These are phyloP conservation scores for Drosophila elegans DNA, from an alignment of 1,140 invertebrate genomes.

Conservation along the genomic window DNA sequence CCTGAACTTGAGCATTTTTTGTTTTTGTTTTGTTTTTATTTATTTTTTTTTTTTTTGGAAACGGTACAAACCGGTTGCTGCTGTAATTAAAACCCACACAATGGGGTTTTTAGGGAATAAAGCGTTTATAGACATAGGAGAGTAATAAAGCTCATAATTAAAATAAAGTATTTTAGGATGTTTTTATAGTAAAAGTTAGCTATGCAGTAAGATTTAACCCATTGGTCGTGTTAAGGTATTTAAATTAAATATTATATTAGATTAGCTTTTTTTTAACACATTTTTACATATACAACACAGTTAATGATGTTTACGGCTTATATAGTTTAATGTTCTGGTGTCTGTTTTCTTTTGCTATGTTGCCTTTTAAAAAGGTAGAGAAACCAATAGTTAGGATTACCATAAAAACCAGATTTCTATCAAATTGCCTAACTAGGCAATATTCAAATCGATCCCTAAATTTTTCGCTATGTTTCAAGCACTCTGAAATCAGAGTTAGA, in stretches of 20 bases:
- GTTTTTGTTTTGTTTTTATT: neutral
- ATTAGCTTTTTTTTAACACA: neutral
- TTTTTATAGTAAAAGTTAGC: too few species aligned
- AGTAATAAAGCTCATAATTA: slow-evolving; percentile 12
- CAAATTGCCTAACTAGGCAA: slow-evolving; percentile 18
- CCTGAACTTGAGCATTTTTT: slow-evolving; percentile 48
- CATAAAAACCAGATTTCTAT: neutral
- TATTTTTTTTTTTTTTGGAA: slow-evolving; percentile 1
- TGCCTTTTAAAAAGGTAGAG: neutral
- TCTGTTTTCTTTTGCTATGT: neutral
- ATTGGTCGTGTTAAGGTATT: too few species aligned
- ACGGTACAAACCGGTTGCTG: slow-evolving; percentile 71
- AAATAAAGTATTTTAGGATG: too few species aligned
- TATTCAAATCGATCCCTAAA: slow-evolving; percentile 40
- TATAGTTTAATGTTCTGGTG: too few species aligned
- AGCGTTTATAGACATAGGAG: slow-evolving; percentile 17
- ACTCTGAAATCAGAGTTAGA: slow-evolving; percentile 32
- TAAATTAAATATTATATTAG: too few species aligned
- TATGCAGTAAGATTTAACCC: too few species aligned
- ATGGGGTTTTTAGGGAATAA: slow-evolving; percentile 11
- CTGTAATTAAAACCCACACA: slow-evolving; percentile 58
- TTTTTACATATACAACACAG: too few species aligned
- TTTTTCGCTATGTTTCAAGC: slow-evolving; percentile 24
- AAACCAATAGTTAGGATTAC: neutral
- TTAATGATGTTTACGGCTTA: too few species aligned